Percentiles rank a stretch among this genome's conserved stretches.
phyloP scores from a whole-genome alignment of 2,888 invertebrate genomes.

The Hipparchia semele region DNA sequence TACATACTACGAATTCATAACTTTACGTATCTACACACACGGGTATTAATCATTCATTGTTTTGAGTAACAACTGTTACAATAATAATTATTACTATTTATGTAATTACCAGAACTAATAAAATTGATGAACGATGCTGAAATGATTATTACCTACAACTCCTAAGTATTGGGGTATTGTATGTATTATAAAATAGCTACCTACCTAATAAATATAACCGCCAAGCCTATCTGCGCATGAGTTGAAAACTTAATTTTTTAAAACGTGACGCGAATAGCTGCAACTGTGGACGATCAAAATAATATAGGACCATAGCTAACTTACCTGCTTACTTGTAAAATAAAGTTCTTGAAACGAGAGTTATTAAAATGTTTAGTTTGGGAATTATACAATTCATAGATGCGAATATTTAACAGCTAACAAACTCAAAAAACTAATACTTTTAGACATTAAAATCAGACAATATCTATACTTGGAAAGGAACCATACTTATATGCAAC shows the following conservation, averaged over 20 bases:
- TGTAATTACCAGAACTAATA: background rate
- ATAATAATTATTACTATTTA: background rate
- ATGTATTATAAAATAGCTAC: background rate
- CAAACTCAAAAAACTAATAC: no score
- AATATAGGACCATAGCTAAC: no score
- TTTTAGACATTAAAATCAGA: no score
- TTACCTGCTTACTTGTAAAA: no score
- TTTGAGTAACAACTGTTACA: conserved; percentile 4
- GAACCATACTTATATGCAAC: no score
- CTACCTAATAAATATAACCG: background rate
- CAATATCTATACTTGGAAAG: no score
- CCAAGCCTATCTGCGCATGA: background rate
- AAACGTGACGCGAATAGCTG: background rate
- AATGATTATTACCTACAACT: background rate
- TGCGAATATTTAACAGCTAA: no score
- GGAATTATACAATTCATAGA: no score
- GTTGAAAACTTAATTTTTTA: background rate
- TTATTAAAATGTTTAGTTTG: no score
- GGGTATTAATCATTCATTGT: background rate
- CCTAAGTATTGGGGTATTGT: background rate
- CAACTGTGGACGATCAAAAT: background rate
- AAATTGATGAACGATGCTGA: background rate
- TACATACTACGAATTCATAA: background rate
- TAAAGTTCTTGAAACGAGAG: no score
- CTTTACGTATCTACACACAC: background rate